Conservation (phyloP, 2,113 vertebrate genomes). For the Strix aluco region DNA sequence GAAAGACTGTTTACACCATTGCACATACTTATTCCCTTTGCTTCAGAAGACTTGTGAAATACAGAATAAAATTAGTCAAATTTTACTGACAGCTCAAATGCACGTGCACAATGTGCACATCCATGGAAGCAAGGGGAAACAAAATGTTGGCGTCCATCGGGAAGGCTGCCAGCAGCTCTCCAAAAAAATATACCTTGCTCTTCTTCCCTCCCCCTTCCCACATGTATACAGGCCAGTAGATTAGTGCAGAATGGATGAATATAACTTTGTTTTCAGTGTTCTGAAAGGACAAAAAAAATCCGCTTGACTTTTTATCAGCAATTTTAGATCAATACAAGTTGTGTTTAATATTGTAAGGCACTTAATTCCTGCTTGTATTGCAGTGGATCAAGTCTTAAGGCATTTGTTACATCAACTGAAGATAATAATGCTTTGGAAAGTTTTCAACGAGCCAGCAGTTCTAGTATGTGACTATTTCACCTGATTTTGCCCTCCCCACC, state of each 20-base stretch:
- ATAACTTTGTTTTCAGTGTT: constrained; percentile 1
- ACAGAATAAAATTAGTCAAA: constrained; percentile 52
- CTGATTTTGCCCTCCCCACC: neutral
- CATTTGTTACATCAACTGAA: constrained; percentile 57
- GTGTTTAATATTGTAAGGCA: constrained; percentile 73
- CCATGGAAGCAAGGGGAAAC: constrained; percentile 29
- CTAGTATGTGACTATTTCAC: constrained; percentile 7
- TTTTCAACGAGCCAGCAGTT: constrained; percentile 40
- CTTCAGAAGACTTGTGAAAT: constrained; percentile 59
- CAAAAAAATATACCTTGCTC: constrained; percentile 65
- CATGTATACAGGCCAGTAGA: constrained; percentile 33
- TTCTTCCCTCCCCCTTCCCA: constrained; percentile 30
- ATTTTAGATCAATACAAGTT: constrained; percentile 24
- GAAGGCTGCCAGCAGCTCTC: constrained; percentile 92
- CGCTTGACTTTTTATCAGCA: constrained; percentile 43
- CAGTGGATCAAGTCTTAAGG: constrained; percentile 71
- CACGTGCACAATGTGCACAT: neutral
- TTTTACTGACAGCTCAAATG: constrained; percentile 20
- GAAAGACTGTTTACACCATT: constrained; percentile 76
- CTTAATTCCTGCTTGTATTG: constrained; percentile 71
- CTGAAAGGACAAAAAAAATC: neutral
- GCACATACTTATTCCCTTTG: constrained; percentile 79
- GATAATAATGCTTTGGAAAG: constrained; percentile 71
- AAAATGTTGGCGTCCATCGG: constrained; percentile 57
- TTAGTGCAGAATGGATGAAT: constrained; percentile 66